These are phyloP conservation scores for Xylota sylvarum DNA, from an alignment of 2,888 invertebrate species.

Conservation along the genomic window DNA sequence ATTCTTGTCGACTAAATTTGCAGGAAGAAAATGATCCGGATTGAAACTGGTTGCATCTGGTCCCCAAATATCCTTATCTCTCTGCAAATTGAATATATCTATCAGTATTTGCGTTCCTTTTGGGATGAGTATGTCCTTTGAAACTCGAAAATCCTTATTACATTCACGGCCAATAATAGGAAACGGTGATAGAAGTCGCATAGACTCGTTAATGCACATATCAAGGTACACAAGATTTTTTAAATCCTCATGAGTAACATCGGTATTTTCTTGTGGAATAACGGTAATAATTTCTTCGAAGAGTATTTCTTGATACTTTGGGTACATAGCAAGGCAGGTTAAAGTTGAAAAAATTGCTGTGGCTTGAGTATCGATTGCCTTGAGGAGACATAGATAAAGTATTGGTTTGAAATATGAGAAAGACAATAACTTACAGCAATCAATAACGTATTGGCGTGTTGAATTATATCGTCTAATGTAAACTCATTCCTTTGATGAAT, in stretches of 20 bases:
- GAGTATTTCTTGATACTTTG: constrained; percentile 78
- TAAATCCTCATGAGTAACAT: constrained; percentile 75
- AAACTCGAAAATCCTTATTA: constrained; percentile 58
- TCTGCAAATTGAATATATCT: constrained; percentile 78
- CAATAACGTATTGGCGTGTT: constrained; percentile 73
- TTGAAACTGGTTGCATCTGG: constrained; percentile 78
- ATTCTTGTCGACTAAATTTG: constrained; percentile 73
- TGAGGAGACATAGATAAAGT: not conserved
- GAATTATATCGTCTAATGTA: constrained; percentile 67
- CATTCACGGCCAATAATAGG: constrained; percentile 77
- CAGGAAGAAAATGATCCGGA: constrained; percentile 79
- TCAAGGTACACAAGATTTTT: constrained; percentile 78
- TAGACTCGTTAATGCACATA: constrained; percentile 78
- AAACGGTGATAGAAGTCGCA: constrained; percentile 78
- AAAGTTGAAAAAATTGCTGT: constrained; percentile 78
- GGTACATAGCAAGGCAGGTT: constrained; percentile 79
- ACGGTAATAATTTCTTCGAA: constrained; percentile 79
- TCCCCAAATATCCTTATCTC: constrained; percentile 79
- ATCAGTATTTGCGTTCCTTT: constrained; percentile 67
- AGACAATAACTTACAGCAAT: constrained; percentile 71
- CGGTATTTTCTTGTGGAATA: constrained; percentile 78
- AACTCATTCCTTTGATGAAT: constrained; percentile 65
- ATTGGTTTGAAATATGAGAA: not conserved
- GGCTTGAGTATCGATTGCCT: constrained; percentile 80
- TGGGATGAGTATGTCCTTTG: constrained; percentile 72